Percentiles rank a stretch among this genome's conserved stretches.
Evolutionary conservation across 2,113 vertebrate genomes (phyloP).

Genomic region (Rhinichthys klamathensis): DNA sequence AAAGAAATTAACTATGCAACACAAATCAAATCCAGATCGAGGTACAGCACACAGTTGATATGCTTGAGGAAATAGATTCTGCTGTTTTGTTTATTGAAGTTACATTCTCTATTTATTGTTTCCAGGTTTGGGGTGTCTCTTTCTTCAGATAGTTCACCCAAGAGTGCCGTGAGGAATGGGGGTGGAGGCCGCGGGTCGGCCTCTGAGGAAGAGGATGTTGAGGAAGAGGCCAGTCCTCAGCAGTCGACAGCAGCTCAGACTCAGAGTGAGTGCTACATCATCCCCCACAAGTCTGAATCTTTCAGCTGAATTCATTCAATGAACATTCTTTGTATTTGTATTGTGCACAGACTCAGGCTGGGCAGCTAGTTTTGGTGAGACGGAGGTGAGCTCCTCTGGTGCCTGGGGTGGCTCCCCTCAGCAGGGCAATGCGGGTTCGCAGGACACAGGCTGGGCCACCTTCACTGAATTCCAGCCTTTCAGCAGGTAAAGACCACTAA

Average conservation of each 20-base stretch:
- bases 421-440: slow-evolving; percentile 54
- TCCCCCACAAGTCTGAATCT: background rate
- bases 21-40: slow-evolving; percentile 87
- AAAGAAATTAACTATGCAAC: slow-evolving; percentile 87
- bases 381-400: slow-evolving; percentile 65
- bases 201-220: slow-evolving; percentile 71
- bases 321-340: slow-evolving; percentile 1
- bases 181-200: slow-evolving; percentile 72
- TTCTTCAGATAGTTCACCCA: slow-evolving; percentile 78
- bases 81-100: background rate
- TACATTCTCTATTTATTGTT: rapidly evolving
- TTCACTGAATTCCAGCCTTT: slow-evolving; percentile 93
- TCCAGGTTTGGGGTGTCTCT: slow-evolving; percentile 86
- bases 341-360: slow-evolving; percentile 75
- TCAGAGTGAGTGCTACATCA: slow-evolving; percentile 39
- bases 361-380: slow-evolving; percentile 82
- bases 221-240: slow-evolving; percentile 57
- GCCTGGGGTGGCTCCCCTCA: slow-evolving; percentile 76
- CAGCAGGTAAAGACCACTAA: slow-evolving; percentile 79
- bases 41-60: slow-evolving; percentile 69
- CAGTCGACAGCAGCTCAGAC: slow-evolving; percentile 62
- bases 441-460: slow-evolving; percentile 88
- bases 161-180: slow-evolving; percentile 79
- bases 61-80: background rate
- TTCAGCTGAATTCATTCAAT: background rate